Evolutionary conservation across 2,888 invertebrate species (phyloP), one percentile per base, ranked within the genome.

Genomic region (Azorinus chamasolen): DNA sequence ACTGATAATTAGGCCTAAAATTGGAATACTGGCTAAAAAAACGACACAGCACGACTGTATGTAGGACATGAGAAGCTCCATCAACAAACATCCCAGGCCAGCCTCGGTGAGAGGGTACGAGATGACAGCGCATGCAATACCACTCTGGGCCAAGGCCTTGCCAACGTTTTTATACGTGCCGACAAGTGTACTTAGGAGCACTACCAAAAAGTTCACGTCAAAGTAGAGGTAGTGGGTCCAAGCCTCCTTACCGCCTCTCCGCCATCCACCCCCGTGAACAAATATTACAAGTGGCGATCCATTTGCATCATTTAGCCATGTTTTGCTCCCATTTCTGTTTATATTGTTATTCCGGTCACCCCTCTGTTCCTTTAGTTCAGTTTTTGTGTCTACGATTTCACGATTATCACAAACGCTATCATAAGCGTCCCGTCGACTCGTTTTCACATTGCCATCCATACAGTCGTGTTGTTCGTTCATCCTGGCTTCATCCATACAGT

Each of bases 241-340:
- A 1, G 81, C 84, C 8, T 70, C 48, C 24, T 81, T 75, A 16
- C 79, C 87, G 1, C 88, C 88, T 8, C 88, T 57, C 63, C 87
- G 54, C 88, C 88, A 88, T 1, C 88, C 88, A 2, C 88, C 88
- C 0, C 88, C 88, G 50, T 88, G 88, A 22, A 87, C 76, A 57
- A 88, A 88, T 41, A 88, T 53, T 16, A 85, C 87, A 6, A 88
- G 55, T 3, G 88, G 88, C 2, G 43, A 12, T 1, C 37, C 50
- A 0, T 16, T n/a, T 12, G 16, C 10, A 45, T 4, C 27, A 18
- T 27, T 53, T 51, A n/a, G n/a, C 51, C 32, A 10, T 5, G 12
- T 8, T 27, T 32, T 18, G 12, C 39, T 10, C 14, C 5, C 37
- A 41, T 39, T 12, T 14, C 41, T 43, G 16, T 25, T 20, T 22